These are phyloP conservation scores for Neoscelio sp. DNA, from an alignment of 2,888 invertebrate genomes.

Conservation along the genomic window DNA sequence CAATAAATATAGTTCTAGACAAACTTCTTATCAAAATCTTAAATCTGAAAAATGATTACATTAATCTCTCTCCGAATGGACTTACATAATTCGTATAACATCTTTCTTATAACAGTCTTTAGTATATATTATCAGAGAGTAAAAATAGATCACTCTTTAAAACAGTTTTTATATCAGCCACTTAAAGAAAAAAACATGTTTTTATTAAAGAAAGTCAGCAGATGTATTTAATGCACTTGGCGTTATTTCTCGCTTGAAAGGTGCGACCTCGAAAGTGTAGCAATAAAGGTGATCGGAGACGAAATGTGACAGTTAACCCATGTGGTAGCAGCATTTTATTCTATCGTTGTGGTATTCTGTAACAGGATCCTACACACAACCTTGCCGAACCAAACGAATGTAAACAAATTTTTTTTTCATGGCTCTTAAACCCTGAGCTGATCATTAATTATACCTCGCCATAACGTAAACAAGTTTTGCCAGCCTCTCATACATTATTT, in stretches of 20 bases:
- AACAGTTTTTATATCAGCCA: not conserved
- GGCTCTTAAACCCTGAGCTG: not conserved
- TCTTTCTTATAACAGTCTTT: no score
- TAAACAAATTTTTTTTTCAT: not conserved
- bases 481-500: not conserved
- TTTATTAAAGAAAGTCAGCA: not conserved
- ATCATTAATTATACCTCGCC: not conserved
- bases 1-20: not conserved
- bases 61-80: no score
- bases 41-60: no score
- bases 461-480: not conserved
- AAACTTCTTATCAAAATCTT: no score
- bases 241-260: slow-evolving; percentile 24
- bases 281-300: slow-evolving; percentile 24
- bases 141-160: no score
- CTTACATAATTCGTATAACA: no score
- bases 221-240: not conserved
- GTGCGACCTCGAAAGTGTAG: slow-evolving; percentile 31
- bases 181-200: not conserved
- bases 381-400: slow-evolving; percentile 3
- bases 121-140: no score
- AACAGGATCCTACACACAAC: slow-evolving; percentile 20
- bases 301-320: slow-evolving; percentile 38
- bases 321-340: slow-evolving; percentile 6
- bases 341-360: slow-evolving; percentile 20